Percentiles rank a stretch among this genome's conserved stretches.
Conservation (phyloP, 2,797 vertebrate species). For the Potorous gilbertii region DNA sequence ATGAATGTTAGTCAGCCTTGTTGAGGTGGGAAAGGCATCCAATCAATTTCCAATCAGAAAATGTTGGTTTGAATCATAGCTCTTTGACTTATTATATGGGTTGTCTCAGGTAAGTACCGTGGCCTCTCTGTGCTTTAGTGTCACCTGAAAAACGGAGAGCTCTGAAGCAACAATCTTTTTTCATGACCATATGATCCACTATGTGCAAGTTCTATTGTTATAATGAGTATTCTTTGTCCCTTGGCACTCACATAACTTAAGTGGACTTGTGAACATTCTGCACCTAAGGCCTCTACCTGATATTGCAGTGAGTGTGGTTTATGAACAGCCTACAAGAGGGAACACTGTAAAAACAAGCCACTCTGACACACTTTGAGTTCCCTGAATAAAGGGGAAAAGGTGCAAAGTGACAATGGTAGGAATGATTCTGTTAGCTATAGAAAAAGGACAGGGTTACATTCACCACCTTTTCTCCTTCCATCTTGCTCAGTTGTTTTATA, state of each 20-base stretch:
- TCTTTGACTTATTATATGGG: not conserved
- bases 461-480: slow-evolving; percentile 16
- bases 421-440: slow-evolving; percentile 31
- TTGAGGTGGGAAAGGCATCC: not conserved
- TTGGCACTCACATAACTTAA: not conserved
- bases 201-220: not conserved
- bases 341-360: not conserved
- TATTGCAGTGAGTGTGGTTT: not conserved
- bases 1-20: not conserved
- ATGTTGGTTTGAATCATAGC: not conserved
- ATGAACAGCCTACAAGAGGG: not conserved
- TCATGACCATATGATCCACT: not conserved
- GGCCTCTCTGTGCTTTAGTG: not conserved
- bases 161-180: not conserved
- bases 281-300: not conserved
- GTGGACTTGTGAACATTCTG: not conserved
- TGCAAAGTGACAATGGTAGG: not conserved
- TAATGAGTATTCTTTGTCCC: not conserved
- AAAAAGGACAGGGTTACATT: not conserved
- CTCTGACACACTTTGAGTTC: not conserved
- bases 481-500: not conserved
- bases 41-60: not conserved
- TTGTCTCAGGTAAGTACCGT: not conserved
- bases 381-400: not conserved
- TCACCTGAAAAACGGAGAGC: not conserved